Base-by-base conservation (phyloP, 2,888 invertebrate genomes). In the Dryocosmus kuriphilus region DNA sequence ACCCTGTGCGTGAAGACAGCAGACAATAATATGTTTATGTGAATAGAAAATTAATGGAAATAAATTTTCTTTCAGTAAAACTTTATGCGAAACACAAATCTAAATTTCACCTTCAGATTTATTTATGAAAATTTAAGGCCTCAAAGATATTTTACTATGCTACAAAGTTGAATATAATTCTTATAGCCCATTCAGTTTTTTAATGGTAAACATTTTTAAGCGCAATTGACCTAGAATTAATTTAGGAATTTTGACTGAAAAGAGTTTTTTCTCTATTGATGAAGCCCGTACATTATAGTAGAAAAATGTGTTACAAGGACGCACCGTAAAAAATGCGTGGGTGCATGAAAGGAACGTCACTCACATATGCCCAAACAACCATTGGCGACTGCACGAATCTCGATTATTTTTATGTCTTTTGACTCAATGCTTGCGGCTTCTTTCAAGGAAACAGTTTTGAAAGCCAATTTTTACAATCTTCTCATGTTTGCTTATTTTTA, bases 291-390 rank as follows among this genome's bases (percentile, higher is more conserved):
- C 8, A 22, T 67, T 67, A 46, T 11, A 67, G 19, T 5, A 67
- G 67, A 67, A 67, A 65, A 67, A 67, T 63, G 27, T 67, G 67
- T 46, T 67, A 67, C 67, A 67, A 67, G 67, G 67, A 67, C 67
- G 46, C 67, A 24, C 24, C 27, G 41, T 67, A 67, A 67, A 41
- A 65, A 27, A 67, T 19, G 67, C 67, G 67, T 67, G 41, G 67
- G 67, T 46, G 46, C 67, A 67, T 67, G 46, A 67, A 67, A 67
- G 67, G 19, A 67, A 27, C 67, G 41, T 67, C 67, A 46, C 41
- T 67, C 67, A 67, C 27, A 67, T 46, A 27, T 46, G 19, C 46
- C 27, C 46, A 67, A 67, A 46, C 46, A 46, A 46, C 67, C 22
- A 35, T 30, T 32, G 35, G 5, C 35, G 19, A 67, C 55, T 67